Evolutionary conservation across 2,888 invertebrate species (phyloP), one percentile per base, ranked within the genome.

Genomic region (Drosophila kuntzei): DNA sequence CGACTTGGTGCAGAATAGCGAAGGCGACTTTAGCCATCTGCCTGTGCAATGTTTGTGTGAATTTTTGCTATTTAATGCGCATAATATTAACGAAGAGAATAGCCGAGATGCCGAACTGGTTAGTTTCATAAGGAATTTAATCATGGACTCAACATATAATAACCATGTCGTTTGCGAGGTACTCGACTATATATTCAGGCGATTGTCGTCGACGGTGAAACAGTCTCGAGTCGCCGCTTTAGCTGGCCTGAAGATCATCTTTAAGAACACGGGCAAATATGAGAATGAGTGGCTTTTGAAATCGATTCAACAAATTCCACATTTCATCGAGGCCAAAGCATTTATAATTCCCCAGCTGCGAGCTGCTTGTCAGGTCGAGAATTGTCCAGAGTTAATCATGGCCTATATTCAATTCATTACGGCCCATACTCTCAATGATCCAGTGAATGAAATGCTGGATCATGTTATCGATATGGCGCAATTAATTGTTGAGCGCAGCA

Each of bases 31-130:
- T 74, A 96, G 97, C 89, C 97, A 98, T 80, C 93, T 99, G 18
- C 99, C 99, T 0, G 98, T 99, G n/a, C 98, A 98, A 90, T 99
- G 98, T 90, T 94, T 99, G 50, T 99, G 99, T 93, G 99, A 99
- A 93, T 98, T 98, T 93, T 94, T 99, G 50, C 94, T 98, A 2
- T 95, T 95, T 69, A 94, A 94, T 58, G 93, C 94, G 0, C 93
- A 94, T 2, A 94, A 94, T 68, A 95, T 95, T 77, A 95, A 95
- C 85, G 93, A 95, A n/a, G 95, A 96, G 59, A 92, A 92, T 57
- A 90, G 87, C 29, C 95, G 96, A 75, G 95, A 96, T 84, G 93
- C 93, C 7, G 97, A 98, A 91, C 93, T 98, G 73, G 92, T 94
- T 51, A 93, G 93, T 18, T 95, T 94, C 88, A 91, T 95, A 71